These are phyloP conservation scores for Drosophila arawakana DNA, from an alignment of 1,140 invertebrate species.

Conservation along the genomic window DNA sequence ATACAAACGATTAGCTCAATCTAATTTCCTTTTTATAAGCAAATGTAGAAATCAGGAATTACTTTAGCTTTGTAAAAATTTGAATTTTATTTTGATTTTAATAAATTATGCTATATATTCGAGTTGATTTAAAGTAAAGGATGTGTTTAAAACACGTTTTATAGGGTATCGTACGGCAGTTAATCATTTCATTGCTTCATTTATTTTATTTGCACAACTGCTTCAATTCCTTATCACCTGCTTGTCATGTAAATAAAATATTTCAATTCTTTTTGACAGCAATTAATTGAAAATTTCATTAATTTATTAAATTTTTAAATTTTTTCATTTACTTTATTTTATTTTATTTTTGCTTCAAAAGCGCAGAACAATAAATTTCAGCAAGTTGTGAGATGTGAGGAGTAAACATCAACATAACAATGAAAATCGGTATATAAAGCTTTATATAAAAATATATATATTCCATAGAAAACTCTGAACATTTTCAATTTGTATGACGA, in stretches of 20 bases:
- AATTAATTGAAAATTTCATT: conserved; percentile 52
- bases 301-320: conserved; percentile 37
- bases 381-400: neutral
- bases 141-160: too few species aligned
- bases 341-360: too few species aligned
- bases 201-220: conserved; percentile 58
- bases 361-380: neutral
- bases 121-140: too few species aligned
- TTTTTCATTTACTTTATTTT: too few species aligned
- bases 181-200: neutral
- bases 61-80: too few species aligned
- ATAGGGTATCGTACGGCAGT: neutral
- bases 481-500: conserved; percentile 10
- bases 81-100: too few species aligned
- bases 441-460: neutral
- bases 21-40: too few species aligned
- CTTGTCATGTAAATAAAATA: conserved; percentile 42
- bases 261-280: conserved; percentile 54
- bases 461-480: neutral
- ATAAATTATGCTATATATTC: too few species aligned
- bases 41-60: too few species aligned
- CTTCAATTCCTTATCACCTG: conserved; percentile 33
- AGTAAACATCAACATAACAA: conserved; percentile 8
- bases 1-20: neutral
- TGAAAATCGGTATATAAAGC: conserved; percentile 2